These are phyloP conservation scores for Sinella curviseta DNA, from an alignment of 1,140 invertebrate species.

Conservation along the genomic window DNA sequence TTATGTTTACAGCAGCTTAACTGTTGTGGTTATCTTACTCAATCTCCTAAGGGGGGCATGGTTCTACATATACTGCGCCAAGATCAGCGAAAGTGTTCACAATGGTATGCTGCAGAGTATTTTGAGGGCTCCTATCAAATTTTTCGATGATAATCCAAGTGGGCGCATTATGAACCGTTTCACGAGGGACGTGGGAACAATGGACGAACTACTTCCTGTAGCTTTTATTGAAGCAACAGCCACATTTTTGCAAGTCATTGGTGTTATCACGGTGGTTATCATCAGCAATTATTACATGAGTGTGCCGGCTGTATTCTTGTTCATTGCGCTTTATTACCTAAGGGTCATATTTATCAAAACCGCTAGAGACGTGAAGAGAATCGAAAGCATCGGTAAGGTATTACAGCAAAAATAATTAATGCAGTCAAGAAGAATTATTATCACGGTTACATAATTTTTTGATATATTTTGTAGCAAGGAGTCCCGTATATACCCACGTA, in stretches of 20 bases:
- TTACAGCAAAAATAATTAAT: slow-evolving; percentile 57
- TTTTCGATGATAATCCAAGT: no score
- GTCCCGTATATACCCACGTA: slow-evolving; percentile 63
- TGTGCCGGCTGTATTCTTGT: slow-evolving; percentile 51
- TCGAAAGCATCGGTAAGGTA: slow-evolving; percentile 42
- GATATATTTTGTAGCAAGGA: slow-evolving; percentile 53
- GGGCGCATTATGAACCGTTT: slow-evolving; percentile 80
- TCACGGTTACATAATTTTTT: background rate
- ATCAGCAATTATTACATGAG: no score
- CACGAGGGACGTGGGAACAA: slow-evolving; percentile 79
- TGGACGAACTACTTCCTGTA: slow-evolving; percentile 81
- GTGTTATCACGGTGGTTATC: slow-evolving; percentile 16
- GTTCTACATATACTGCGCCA: slow-evolving; percentile 41
- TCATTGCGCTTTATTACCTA: background rate
- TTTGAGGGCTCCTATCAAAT: background rate
- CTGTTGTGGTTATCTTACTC: slow-evolving; percentile 55
- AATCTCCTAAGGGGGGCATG: slow-evolving; percentile 58
- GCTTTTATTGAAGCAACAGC: slow-evolving; percentile 65
- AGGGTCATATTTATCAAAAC: slow-evolving; percentile 30
- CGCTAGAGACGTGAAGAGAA: slow-evolving; percentile 42
- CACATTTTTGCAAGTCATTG: slow-evolving; percentile 15
- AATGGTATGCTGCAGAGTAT: background rate
- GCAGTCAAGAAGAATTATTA: background rate
- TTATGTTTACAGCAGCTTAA: background rate
- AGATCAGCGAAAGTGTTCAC: no score